These are phyloP conservation scores for Macropodus opercularis DNA, from an alignment of 2,797 vertebrate genomes.

Conservation along the genomic window DNA sequence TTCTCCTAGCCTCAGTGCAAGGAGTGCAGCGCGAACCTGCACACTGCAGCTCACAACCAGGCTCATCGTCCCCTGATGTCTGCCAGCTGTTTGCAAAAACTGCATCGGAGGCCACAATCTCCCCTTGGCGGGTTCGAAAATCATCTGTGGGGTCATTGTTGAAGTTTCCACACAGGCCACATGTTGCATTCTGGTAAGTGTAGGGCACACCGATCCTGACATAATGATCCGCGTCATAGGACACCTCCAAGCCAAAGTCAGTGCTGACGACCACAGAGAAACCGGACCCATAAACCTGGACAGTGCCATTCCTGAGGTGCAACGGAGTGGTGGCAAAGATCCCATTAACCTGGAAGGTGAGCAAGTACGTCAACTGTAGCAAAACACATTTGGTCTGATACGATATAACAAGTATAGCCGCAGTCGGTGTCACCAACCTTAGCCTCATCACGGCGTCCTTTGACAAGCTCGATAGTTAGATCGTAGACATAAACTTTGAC, in stretches of 20 bases:
- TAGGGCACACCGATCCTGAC: conserved; percentile 66
- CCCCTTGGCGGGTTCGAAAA: conserved; percentile 52
- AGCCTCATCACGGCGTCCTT: conserved; percentile 50
- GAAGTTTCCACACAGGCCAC: conserved; percentile 77
- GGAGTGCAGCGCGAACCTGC: conserved; percentile 47
- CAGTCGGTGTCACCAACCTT: conserved; percentile 56
- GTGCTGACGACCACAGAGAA: conserved; percentile 65
- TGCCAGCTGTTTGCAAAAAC: conserved; percentile 74
- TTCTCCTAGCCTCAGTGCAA: conserved; percentile 31
- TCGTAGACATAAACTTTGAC: conserved; percentile 71
- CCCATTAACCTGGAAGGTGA: conserved; percentile 76
- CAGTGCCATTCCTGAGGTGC: conserved; percentile 63
- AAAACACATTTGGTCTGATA: too few relatives aligned
- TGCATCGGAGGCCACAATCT: conserved; percentile 52
- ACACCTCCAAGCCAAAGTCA: conserved; percentile 72
- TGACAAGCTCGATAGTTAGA: conserved; percentile 72
- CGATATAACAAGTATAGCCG: too few relatives aligned
- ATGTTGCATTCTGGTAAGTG: conserved; percentile 65
- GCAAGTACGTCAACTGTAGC: too few relatives aligned
- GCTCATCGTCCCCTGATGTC: conserved; percentile 28
- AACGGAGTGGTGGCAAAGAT: conserved; percentile 55
- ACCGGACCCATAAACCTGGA: conserved; percentile 69
- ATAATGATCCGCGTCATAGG: conserved; percentile 60
- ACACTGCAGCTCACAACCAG: conserved; percentile 44
- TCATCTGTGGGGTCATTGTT: conserved; percentile 70